Percentiles rank a stretch among this genome's conserved stretches.
These are phyloP conservation scores for Drosophila subquinaria DNA, from an alignment of 2,888 invertebrate species.

Conservation along the genomic window DNA sequence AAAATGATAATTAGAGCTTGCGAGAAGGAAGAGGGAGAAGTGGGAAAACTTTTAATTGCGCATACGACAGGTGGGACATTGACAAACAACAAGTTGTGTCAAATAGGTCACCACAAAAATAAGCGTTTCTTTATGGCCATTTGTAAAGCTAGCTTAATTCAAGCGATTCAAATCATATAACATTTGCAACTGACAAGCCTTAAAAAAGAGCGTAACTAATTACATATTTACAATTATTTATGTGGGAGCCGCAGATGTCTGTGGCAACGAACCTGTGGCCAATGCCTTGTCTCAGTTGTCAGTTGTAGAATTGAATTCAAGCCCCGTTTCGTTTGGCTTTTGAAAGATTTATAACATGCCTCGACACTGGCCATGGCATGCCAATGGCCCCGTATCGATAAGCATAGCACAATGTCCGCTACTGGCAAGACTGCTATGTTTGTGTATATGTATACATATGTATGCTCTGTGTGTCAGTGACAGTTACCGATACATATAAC, in stretches of 20 bases:
- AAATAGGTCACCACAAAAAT: background rate
- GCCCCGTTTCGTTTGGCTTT: slow-evolving; percentile 62
- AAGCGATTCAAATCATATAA: slow-evolving; percentile 7
- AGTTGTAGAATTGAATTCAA: slow-evolving; percentile 70
- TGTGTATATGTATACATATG: no score
- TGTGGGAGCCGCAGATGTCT: background rate
- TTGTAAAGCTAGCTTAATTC: slow-evolving; percentile 21
- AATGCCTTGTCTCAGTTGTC: slow-evolving; percentile 64
- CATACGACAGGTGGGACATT: slow-evolving; percentile 64
- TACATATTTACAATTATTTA: slow-evolving; percentile 65
- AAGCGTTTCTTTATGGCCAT: slow-evolving; percentile 39
- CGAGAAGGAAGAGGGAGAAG: slow-evolving; percentile 24
- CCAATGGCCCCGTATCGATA: slow-evolving; percentile 73
- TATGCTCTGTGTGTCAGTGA: slow-evolving; percentile 57
- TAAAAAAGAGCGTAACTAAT: slow-evolving; percentile 48
- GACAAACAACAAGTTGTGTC: slow-evolving; percentile 10
- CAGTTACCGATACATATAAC: slow-evolving; percentile 61
- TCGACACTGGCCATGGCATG: slow-evolving; percentile 26
- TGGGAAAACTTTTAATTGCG: slow-evolving; percentile 70
- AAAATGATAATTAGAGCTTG: slow-evolving; percentile 65
- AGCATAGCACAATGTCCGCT: slow-evolving; percentile 73
- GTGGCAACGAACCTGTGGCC: slow-evolving; percentile 18
- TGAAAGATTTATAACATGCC: slow-evolving; percentile 73
- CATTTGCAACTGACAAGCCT: slow-evolving; percentile 62
- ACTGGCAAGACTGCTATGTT: slow-evolving; percentile 4